Conservation (phyloP, 2,888 invertebrate genomes). For the Prenolepis imparis region DNA sequence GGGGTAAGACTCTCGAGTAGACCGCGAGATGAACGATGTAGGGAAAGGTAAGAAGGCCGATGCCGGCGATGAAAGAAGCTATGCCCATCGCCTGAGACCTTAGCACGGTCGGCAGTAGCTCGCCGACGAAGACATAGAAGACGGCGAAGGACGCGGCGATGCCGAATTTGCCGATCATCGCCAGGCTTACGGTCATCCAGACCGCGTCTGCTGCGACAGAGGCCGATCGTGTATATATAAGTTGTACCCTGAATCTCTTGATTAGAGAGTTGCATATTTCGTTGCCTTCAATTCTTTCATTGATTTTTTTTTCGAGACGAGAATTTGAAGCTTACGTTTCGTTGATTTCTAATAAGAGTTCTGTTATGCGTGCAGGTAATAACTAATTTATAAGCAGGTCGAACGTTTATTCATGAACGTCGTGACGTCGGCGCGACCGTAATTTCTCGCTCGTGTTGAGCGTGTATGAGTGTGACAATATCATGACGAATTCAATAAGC, state of each 20-base stretch:
- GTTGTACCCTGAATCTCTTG: background rate
- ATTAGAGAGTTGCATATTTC: background rate
- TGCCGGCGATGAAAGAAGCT: conserved; percentile 89
- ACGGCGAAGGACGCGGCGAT: conserved; percentile 91
- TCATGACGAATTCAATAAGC: conserved; percentile 56
- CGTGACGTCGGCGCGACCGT: conserved; percentile 42
- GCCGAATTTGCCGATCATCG: conserved; percentile 90
- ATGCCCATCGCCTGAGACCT: conserved; percentile 90
- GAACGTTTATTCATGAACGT: conserved; percentile 48
- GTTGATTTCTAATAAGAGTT: background rate
- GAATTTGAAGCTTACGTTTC: background rate
- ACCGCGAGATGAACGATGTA: conserved; percentile 89
- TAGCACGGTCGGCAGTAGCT: conserved; percentile 90
- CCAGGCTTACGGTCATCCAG: conserved; percentile 89
- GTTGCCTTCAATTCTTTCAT: background rate
- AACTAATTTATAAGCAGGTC: conserved; percentile 57
- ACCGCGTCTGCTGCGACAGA: conserved; percentile 87
- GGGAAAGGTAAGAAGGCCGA: conserved; percentile 89
- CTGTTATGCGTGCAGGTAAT: background rate
- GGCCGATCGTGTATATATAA: conserved; percentile 2
- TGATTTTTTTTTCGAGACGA: background rate
- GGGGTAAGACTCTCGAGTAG: conserved; percentile 88
- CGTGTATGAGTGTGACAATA: conserved; percentile 39
- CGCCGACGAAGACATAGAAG: conserved; percentile 91
- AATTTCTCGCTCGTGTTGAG: conserved; percentile 40